Evolutionary conservation across 2,888 invertebrate genomes (phyloP).

Genomic region (Crepidodera aurea): DNA sequence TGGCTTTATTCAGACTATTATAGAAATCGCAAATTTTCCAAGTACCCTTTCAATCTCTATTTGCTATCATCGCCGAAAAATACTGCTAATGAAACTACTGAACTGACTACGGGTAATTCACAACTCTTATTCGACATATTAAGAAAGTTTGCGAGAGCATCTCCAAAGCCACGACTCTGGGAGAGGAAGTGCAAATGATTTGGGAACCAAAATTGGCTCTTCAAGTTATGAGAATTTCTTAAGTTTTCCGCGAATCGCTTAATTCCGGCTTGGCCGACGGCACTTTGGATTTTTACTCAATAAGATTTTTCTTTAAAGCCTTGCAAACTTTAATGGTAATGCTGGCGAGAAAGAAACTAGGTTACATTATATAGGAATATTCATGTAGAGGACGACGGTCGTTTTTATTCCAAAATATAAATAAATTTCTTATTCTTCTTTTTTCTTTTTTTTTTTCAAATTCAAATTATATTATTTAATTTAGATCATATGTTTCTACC

Average conservation of each 20-base stretch:
- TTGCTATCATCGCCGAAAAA: conserved; percentile 30
- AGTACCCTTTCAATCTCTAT: conserved; percentile 25
- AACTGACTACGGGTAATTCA: conserved; percentile 37
- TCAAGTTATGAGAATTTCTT: conserved; percentile 49
- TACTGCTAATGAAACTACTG: conserved; percentile 37
- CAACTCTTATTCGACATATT: conserved; percentile 43
- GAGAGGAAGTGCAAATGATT: conserved; percentile 52
- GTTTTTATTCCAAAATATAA: too few species aligned
- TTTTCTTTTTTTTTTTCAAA: too few species aligned
- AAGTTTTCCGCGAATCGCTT: conserved; percentile 28
- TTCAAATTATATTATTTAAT: too few species aligned
- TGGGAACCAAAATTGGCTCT: conserved; percentile 49
- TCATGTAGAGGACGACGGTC: too few species aligned
- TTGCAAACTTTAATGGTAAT: not conserved
- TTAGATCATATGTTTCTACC: too few species aligned
- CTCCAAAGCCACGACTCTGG: conserved; percentile 11
- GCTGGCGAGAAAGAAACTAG: not conserved
- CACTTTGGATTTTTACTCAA: conserved; percentile 14
- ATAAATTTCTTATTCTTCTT: too few species aligned
- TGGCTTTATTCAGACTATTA: too few species aligned
- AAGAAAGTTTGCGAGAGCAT: conserved; percentile 43
- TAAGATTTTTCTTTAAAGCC: not conserved
- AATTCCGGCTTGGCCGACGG: conserved; percentile 5
- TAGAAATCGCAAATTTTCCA: not conserved
- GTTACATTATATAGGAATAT: not conserved